A percentile compares a stretch with the other conserved stretches of the same genome.
Conservation (phyloP, 2,797 vertebrate species). For the Harpagifer antarcticus region DNA sequence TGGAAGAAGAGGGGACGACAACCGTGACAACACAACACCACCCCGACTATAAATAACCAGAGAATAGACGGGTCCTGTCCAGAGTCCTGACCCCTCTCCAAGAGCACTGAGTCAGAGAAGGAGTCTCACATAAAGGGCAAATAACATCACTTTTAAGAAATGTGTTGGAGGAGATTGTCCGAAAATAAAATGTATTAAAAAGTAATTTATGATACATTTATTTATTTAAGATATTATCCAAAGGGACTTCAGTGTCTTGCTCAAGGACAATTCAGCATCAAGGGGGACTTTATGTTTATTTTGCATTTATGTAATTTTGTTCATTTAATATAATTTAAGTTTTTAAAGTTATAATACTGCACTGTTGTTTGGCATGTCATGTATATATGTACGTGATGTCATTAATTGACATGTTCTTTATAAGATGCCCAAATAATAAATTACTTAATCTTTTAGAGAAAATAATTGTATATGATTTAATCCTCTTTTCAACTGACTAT, state of each 20-base stretch:
- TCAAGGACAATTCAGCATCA: background rate
- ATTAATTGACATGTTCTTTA: background rate
- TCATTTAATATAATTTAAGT: background rate
- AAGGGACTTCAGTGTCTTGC: background rate
- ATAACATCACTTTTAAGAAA: background rate
- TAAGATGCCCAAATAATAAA: background rate
- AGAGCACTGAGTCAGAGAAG: constrained; percentile 1
- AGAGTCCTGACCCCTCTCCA: background rate
- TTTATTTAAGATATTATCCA: background rate
- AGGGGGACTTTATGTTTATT: background rate
- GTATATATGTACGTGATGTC: too few relatives aligned
- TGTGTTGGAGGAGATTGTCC: background rate
- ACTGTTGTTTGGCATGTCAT: background rate
- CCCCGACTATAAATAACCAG: constrained; percentile 58
- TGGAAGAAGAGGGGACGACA: constrained; percentile 22
- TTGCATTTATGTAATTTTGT: too few relatives aligned
- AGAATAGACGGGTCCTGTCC: constrained; percentile 39
- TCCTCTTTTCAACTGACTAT: background rate
- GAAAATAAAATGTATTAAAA: background rate
- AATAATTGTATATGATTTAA: too few relatives aligned
- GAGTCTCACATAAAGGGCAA: background rate
- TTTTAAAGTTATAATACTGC: background rate
- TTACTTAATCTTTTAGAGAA: background rate
- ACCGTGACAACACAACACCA: constrained; percentile 29
- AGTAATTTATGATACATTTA: too few relatives aligned